Evolutionary conservation across 2,888 invertebrate genomes (phyloP).

Genomic region (Leptopilina myrica): DNA sequence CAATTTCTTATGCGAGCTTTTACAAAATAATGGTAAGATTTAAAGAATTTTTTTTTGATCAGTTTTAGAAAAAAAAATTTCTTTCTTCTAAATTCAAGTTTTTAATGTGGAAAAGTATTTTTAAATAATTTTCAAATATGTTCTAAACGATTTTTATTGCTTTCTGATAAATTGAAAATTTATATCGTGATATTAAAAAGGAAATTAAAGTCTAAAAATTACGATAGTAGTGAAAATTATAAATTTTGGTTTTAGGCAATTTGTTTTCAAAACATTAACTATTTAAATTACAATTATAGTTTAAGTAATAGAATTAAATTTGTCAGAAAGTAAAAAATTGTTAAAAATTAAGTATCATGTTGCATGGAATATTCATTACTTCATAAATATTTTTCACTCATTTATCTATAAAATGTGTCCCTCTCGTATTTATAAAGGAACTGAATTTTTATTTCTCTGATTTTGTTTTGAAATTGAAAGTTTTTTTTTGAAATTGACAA

Average conservation of each 20-base stretch:
- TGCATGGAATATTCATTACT: constrained; percentile 20
- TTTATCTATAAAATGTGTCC: background rate
- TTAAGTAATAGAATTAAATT: background rate
- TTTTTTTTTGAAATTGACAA: too few relatives aligned
- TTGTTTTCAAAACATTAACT: too few relatives aligned
- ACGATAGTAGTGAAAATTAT: too few relatives aligned
- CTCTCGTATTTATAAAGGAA: too few relatives aligned
- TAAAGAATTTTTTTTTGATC: background rate
- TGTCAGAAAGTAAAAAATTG: background rate
- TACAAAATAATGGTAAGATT: constrained; percentile 16
- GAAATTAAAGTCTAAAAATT: too few relatives aligned
- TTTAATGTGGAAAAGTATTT: too few relatives aligned
- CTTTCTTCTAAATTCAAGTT: too few relatives aligned
- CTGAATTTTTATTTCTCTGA: background rate
- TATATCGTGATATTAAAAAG: too few relatives aligned
- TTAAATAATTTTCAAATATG: too few relatives aligned
- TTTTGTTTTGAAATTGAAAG: background rate
- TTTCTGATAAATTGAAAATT: too few relatives aligned
- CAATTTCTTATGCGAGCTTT: constrained; percentile 48
- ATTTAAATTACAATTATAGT: background rate
- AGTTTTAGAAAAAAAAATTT: background rate
- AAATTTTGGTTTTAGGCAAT: too few relatives aligned
- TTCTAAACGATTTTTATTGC: too few relatives aligned
- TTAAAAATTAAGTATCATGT: background rate
- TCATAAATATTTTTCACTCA: background rate